Evolutionary conservation across 2,888 invertebrate species (phyloP).

Genomic region (Pharmacophagus antenor): DNA sequence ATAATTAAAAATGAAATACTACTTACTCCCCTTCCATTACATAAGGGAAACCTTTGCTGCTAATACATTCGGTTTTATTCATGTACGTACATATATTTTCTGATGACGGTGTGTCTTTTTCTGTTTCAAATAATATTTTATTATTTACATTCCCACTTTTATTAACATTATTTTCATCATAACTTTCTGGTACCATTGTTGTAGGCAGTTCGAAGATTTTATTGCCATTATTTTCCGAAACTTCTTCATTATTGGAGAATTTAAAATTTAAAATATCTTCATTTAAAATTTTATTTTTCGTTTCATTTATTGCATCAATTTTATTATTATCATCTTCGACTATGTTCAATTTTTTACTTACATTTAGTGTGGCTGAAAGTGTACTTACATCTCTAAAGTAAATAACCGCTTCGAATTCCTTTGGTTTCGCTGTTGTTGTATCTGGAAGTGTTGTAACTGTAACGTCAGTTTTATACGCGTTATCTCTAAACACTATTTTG

Average conservation of each 20-base stretch:
- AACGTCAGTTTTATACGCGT: slow-evolving; percentile 32
- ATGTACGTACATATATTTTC: slow-evolving; percentile 59
- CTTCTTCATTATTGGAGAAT: slow-evolving; percentile 43
- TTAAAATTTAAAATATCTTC: slow-evolving; percentile 48
- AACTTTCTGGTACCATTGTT: slow-evolving; percentile 12
- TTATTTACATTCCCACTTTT: slow-evolving; percentile 33
- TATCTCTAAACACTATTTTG: slow-evolving; percentile 57
- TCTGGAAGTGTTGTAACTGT: neutral
- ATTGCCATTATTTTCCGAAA: slow-evolving; percentile 21
- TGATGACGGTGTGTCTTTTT: slow-evolving; percentile 35
- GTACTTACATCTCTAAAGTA: slow-evolving; percentile 37
- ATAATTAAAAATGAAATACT: slow-evolving; percentile 1
- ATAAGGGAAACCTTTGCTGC: slow-evolving; percentile 51
- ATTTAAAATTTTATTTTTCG: slow-evolving; percentile 27
- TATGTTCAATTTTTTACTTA: slow-evolving; percentile 10
- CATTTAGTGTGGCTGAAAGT: slow-evolving; percentile 21
- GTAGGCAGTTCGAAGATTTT: neutral
- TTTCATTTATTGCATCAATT: slow-evolving; percentile 21
- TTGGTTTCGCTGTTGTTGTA: slow-evolving; percentile 4
- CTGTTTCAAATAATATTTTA: slow-evolving; percentile 37
- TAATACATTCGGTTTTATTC: slow-evolving; percentile 50
- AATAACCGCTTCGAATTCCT: slow-evolving; percentile 29
- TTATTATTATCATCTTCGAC: slow-evolving; percentile 6
- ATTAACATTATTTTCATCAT: slow-evolving; percentile 21
- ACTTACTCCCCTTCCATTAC: slow-evolving; percentile 40